Base-by-base conservation (phyloP, 2,888 invertebrate genomes). In the Nemurella pictetii region DNA sequence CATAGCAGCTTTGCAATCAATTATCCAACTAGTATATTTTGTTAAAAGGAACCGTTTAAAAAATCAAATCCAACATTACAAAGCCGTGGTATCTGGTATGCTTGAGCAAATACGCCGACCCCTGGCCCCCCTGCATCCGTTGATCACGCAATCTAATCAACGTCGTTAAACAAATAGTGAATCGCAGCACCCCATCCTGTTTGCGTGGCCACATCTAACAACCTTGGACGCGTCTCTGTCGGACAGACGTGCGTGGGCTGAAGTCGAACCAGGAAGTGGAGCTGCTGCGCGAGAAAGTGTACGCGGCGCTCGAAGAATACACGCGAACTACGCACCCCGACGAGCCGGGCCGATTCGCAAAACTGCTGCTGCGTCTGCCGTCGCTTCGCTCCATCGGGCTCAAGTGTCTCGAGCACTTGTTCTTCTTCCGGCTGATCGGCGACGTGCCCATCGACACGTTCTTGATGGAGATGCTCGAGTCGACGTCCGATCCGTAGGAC, bases 271-370 rank as follows among this genome's bases (percentile, higher is more conserved):
- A 93, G 88, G 96, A 96, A 89, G 95, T 98, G 7, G 96, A 97
- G 88, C 92, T 95, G 84, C 93, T 99, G 84, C 93, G 99, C 87
- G 98, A 99, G 91, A 98, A 98, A 92, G 97, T 94, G 3, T 99
- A 98, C 90, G 96, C 97, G 4, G 96, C 98, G 84, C 92, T 99
- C 88, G 99, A 99, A 91, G 98, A 99, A 89, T 98, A 99, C 92
- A 97, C 97, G 87, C 94, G 97, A 86, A 93, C 94, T 55, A 94
- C 95, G 87, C 97, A 97, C 92, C 96, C 97, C 32, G 94, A 95
- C 30, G 99, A 99, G 89, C 96, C 97, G 74, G 98, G 98, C 4
- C 93, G 99, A 81, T 99, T 99, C 91, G 99, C 99, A 72, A 97
- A 99, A 90, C 92, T 99, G 15, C 92, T 99, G 85, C 92, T 98